Evolutionary conservation across 2,888 invertebrate genomes (phyloP), one percentile per base, ranked within the genome.

Genomic region (Leptinotarsa peninsularis): DNA sequence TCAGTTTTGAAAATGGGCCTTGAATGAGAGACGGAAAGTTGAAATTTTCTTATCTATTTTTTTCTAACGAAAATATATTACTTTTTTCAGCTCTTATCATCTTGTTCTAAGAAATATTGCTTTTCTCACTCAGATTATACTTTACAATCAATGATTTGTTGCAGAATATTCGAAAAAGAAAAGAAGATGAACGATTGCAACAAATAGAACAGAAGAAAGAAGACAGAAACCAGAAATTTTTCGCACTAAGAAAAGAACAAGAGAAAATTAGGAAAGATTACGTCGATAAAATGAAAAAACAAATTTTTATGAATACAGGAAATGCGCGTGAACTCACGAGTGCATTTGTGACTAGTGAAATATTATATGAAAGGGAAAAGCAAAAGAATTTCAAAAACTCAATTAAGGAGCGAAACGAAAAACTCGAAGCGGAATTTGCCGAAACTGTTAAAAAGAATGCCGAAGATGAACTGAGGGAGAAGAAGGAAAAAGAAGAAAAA

Each of bases 261-360:
- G 84, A 84, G 49, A 80, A 80, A 63, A 78, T 81, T 13, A 76
- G 84, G 17, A 80, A 79, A 71, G 75, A 84, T 66, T 87, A 85
- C 74, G 83, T 86, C 4, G 83, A 83, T 1, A 84, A 84, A 74
- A 83, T 85, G 18, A 82, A 81, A 33, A 84, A 82, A 78, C 78
- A 81, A 49, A 83, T 86, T 73, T 85, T 84, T 76, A 82, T 83
- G 80, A 80, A 82, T 2, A 82, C 83, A 52, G 86, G 85, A 54
- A 81, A 84, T 74, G 85, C 88, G 15, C 85, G 77, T 77, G 80
- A 83, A 52, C 69, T 88, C 10, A 86, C 85, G 5, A 84, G 85
- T 49, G 87, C 87, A 5, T 81, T 87, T 18, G 72, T 87, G 17
- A 73, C 82, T 18, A 82, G 86, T 15, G 86, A 88, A 81, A 83